These are phyloP conservation scores for Encarsia formosa DNA, from an alignment of 2,888 invertebrate species.

Conservation along the genomic window DNA sequence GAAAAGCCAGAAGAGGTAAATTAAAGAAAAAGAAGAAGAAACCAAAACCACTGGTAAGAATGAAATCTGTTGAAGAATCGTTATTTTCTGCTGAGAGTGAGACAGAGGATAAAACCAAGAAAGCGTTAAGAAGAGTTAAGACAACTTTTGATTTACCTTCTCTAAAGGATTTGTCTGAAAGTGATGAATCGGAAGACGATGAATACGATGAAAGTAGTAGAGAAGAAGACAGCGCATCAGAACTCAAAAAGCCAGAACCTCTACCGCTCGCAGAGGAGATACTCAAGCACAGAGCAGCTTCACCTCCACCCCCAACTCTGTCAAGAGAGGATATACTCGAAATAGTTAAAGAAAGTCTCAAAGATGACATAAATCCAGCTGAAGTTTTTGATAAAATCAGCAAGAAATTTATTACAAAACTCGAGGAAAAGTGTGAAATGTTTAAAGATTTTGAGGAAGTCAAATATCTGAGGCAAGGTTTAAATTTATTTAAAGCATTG, in stretches of 20 bases:
- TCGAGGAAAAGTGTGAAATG: conserved; percentile 7
- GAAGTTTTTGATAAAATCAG: conserved; percentile 32
- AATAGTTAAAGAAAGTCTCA: not conserved
- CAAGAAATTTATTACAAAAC: conserved; percentile 32
- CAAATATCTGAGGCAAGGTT: conserved; percentile 28
- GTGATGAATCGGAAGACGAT: not conserved
- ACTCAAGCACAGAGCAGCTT: conserved; percentile 3
- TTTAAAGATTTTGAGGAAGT: conserved; percentile 8
- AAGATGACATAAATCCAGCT: conserved; percentile 1
- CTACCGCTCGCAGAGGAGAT: conserved; percentile 9
- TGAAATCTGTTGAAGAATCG: conserved; percentile 25
- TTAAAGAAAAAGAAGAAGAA: conserved; percentile 10
- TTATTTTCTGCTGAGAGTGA: not conserved
- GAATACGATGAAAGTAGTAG: not conserved
- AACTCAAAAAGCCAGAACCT: not conserved
- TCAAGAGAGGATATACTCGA: conserved; percentile 3
- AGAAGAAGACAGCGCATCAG: not conserved
- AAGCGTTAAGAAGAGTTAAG: conserved; percentile 25
- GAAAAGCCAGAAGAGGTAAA: not conserved
- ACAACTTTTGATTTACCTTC: conserved; percentile 17
- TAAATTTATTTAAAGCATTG: conserved; percentile 38
- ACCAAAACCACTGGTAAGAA: conserved; percentile 19
- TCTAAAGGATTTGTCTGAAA: not conserved
- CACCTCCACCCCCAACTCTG: conserved; percentile 14
- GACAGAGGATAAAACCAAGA: not conserved